Conservation (phyloP, 1,140 invertebrate species). For the Dendrolimus kikuchii region DNA sequence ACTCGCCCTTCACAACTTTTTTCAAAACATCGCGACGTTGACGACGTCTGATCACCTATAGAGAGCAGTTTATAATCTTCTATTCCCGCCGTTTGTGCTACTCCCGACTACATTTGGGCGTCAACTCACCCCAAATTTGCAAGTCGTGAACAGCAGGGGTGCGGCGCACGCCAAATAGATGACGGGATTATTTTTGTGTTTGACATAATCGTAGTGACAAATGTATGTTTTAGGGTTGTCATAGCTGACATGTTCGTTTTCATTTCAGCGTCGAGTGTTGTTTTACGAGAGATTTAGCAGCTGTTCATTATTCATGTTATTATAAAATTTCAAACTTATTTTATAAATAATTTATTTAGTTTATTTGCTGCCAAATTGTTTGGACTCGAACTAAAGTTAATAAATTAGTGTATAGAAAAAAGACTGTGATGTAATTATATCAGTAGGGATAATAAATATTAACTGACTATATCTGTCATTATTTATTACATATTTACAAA, state of each 20-base stretch:
- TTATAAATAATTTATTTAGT: no score
- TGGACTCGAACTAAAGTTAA: no score
- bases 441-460: no score
- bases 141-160: conserved; percentile 56
- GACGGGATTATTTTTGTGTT: conserved; percentile 71
- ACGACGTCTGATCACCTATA: conserved; percentile 62
- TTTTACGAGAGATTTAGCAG: no score
- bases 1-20: conserved; percentile 41
- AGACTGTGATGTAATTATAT: no score
- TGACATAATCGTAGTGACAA: conserved; percentile 71
- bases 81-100: conserved; percentile 34
- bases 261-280: conserved; percentile 1
- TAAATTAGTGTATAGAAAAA: no score
- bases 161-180: conserved; percentile 62
- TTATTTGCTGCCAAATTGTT: no score
- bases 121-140: conserved; percentile 53
- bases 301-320: no score
- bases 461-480: no score
- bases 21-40: conserved; percentile 53
- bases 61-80: conserved; percentile 56
- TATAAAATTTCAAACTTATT: no score
- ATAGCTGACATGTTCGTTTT: conserved; percentile 37
- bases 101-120: conserved; percentile 7
- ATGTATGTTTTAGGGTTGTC: conserved; percentile 59
- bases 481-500: no score